phyloP scores from a whole-genome alignment of 1,140 invertebrate genomes.

The Melitaea cinxia region DNA sequence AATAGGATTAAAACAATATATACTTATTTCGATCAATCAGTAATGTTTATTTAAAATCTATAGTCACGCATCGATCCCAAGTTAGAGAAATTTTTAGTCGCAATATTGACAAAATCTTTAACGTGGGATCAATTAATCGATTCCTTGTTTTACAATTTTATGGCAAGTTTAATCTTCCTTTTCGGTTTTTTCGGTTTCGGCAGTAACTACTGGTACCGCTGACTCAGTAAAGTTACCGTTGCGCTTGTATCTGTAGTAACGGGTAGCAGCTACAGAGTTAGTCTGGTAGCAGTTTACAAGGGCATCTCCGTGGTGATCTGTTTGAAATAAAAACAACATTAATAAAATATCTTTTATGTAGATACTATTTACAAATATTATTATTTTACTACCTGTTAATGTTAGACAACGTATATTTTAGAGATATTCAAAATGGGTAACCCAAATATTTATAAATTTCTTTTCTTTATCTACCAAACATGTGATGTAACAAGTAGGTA shows the following conservation, averaged over 20 bases:
- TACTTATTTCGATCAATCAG: conserved; percentile 2
- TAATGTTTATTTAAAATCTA: conserved; percentile 24
- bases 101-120: conserved; percentile 15
- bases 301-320: conserved; percentile 70
- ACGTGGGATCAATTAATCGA: conserved; percentile 34
- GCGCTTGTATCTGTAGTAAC: conserved; percentile 71
- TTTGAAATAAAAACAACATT: conserved; percentile 7
- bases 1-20: neutral
- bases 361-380: neutral
- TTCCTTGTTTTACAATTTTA: conserved; percentile 6
- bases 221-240: conserved; percentile 60
- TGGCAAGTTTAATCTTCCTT: conserved; percentile 45
- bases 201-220: conserved; percentile 25
- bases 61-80: conserved; percentile 31
- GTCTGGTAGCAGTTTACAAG: conserved; percentile 72
- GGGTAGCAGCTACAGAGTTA: conserved; percentile 61
- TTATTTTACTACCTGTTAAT: no score
- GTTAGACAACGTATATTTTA: no score
- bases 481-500: no score
- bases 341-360: neutral
- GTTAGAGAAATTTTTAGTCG: conserved; percentile 29
- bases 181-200: conserved; percentile 24
- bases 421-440: no score
- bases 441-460: no score
- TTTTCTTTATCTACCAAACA: no score